Base-by-base conservation (phyloP, 1,140 invertebrate species). In the Drosophila ohnishii region DNA sequence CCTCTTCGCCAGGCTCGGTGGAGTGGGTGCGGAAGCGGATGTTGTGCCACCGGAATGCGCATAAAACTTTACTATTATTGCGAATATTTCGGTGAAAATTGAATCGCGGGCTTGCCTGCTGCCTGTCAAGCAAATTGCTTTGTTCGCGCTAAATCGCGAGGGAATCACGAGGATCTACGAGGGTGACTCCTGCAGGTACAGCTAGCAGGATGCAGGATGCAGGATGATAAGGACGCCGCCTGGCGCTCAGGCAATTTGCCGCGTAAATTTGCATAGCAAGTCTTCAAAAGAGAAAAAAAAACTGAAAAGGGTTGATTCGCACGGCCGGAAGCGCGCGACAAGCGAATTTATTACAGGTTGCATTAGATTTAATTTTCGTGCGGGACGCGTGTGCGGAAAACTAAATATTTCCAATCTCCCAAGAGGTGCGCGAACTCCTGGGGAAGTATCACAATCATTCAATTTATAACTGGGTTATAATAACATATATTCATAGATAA, bases 271-370 rank as follows among this genome's bases (percentile, higher is more conserved):
- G 79, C 86, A 90, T 90, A 87, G 32, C 28, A 19, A 11, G 35
- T 9, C 8, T 7, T 47, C 48, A 65, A 60, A 48, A 48, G 47
- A 48, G 47, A 30, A 58, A 59, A n/a, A 75, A 88, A 84, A 25
- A 63, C 44, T 11, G 69, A 87, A 87, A 87, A 87, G 84, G 84
- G 84, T 87, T 87, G 84, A 64, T 73, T 51, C 66, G 71, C 79
- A 87, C 79, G 75, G 48, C 72, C 84, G 84, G 84, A 87, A 72
- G 74, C 42, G 28, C 55, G 55, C 64, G 71, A 73, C 80, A 86
- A 81, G 77, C 70, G 83, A 90, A 90, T 90, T 90, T 90, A 90
- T 90, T 90, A 83, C 80, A 84, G 88, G 80, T 90, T 81, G 65
- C 83, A 90, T 90, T 84, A 90, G 80, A 90, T 90, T 88, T 90